A percentile compares a stretch with the other conserved stretches of the same genome.
Evolutionary conservation across 2,113 vertebrate species (phyloP).

Genomic region (Hippocampus abdominalis): DNA sequence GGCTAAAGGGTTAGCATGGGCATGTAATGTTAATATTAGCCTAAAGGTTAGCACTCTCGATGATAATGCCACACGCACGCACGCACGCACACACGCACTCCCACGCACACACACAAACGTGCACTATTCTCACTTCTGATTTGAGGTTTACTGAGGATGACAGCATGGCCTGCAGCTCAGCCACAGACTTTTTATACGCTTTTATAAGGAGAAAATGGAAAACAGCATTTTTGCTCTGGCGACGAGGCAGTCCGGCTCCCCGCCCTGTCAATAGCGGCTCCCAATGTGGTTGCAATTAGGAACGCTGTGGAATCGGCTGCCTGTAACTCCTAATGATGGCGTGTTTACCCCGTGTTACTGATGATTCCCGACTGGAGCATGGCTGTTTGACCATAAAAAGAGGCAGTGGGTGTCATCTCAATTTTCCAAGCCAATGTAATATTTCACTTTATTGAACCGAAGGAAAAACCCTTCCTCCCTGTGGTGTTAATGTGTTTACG

Average conservation of each 20-base stretch:
- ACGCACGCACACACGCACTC: slow-evolving; percentile 9
- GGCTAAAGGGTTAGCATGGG: slow-evolving; percentile 65
- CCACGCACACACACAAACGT: slow-evolving; percentile 23
- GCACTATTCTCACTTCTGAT: slow-evolving; percentile 68
- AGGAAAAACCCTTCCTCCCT: slow-evolving; percentile 19
- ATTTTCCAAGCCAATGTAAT: slow-evolving; percentile 29
- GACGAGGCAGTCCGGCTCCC: slow-evolving; percentile 46
- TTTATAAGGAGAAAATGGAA: slow-evolving; percentile 68
- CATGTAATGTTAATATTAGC: slow-evolving; percentile 74
- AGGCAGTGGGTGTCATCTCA: slow-evolving; percentile 33
- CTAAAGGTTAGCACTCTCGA: slow-evolving; percentile 56
- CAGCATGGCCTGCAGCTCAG: slow-evolving; percentile 66
- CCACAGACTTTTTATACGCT: slow-evolving; percentile 68
- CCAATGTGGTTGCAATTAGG: slow-evolving; percentile 68
- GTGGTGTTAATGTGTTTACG: slow-evolving; percentile 25
- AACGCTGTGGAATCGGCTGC: slow-evolving; percentile 56
- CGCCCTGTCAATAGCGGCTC: slow-evolving; percentile 62
- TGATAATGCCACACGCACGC: slow-evolving; percentile 54
- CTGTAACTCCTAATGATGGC: slow-evolving; percentile 64
- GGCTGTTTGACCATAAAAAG: slow-evolving; percentile 34
- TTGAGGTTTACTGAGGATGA: slow-evolving; percentile 67
- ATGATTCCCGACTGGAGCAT: slow-evolving; percentile 45
- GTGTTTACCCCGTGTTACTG: slow-evolving; percentile 49
- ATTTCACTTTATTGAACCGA: slow-evolving; percentile 28
- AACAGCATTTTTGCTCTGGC: slow-evolving; percentile 58